phyloP scores from a whole-genome alignment of 2,888 invertebrate species.

The Tachina fera region DNA sequence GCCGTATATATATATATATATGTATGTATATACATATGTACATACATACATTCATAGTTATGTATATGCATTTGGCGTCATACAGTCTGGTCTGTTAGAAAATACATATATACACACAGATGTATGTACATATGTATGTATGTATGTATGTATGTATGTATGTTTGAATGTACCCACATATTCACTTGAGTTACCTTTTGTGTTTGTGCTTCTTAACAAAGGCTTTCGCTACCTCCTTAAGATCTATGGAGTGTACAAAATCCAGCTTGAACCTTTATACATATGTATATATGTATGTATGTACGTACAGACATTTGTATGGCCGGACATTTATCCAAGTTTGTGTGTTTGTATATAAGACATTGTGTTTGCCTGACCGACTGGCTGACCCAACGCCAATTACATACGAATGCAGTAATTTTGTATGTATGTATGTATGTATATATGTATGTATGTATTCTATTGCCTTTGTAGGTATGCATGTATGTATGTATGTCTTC shows the following conservation, averaged over 20 bases:
- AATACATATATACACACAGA: not conserved
- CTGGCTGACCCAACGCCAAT: conserved; percentile 64
- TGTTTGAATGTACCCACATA: not conserved
- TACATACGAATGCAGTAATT: conserved; percentile 21
- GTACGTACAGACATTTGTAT: no score
- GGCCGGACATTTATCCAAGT: no score
- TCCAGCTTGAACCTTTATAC: conserved; percentile 4
- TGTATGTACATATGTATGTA: no score
- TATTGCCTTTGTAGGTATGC: not conserved
- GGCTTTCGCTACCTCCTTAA: conserved; percentile 22
- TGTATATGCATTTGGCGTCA: conserved; percentile 76
- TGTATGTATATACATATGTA: not conserved
- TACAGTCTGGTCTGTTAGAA: conserved; percentile 77
- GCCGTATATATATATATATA: no score
- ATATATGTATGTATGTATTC: not conserved
- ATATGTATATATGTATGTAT: not conserved
- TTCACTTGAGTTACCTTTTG: conserved; percentile 62
- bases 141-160: no score
- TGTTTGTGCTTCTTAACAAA: conserved; percentile 47
- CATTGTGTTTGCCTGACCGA: conserved; percentile 6
- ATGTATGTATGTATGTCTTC: not conserved
- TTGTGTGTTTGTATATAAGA: not conserved
- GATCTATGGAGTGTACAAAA: conserved; percentile 28
- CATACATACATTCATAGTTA: not conserved
- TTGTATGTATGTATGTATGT: conserved; percentile 4